Evolutionary conservation across 2,113 vertebrate species (phyloP), one percentile per base, ranked within the genome.

Genomic region (Gallinago jamesoni): DNA sequence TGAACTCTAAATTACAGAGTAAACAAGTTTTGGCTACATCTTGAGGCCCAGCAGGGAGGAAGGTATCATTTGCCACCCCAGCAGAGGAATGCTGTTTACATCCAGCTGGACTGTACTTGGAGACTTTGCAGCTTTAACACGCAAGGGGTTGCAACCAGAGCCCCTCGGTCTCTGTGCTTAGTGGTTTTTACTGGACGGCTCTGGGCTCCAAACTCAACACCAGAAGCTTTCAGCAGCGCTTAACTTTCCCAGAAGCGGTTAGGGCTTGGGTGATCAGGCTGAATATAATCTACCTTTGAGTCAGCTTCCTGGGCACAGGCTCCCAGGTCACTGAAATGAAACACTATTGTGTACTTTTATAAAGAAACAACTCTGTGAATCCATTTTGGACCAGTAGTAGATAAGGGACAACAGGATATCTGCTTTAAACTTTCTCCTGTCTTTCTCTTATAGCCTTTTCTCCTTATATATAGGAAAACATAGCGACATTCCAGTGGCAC

Each of bases 1-100:
- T 41, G 57, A 94, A 93, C 93, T 89, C 91, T 89, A 95, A 95
- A 96, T 93, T 96, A 97, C 78, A 96, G 87, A 89, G 94, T 91
- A 93, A 96, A 97, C 89, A 96, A 95, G 81, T 84, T 94, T 94
- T 89, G 91, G 91, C 91, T 95, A 68, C 74, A 92, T 89, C 73
- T 72, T 47, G 87, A 72, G 93, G 93, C 94, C 89, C 94, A 89
- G 81, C 87, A 89, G 91, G 94, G 94, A 94, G 91, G 91, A 96
- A 94, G 93, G 89, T 68, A 93, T 95, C 74, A 0, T 48, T 78
- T 94, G 89, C 89, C 87, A 89, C 95, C 91, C 86, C 86, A 63
- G 89, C 35, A 94, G 64, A 91, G 94, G 91, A 96, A 96, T 96
- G 93, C 84, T 94, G 77, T 93, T 93, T 95, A 95, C 73, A 95